Evolutionary conservation across 1,140 invertebrate genomes (phyloP).

Genomic region (Delia radicum): DNA sequence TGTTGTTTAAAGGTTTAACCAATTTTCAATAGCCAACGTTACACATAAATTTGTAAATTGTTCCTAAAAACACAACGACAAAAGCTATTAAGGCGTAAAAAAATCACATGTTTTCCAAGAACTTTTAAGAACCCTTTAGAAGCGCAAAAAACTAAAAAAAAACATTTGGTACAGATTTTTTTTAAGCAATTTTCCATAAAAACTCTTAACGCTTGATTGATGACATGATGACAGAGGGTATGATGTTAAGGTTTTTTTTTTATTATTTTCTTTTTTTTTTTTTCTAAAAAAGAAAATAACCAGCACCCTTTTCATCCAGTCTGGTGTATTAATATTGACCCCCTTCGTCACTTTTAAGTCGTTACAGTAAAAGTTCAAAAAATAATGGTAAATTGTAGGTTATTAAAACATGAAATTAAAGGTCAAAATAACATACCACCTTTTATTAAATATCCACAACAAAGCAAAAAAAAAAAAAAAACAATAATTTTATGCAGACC

Average conservation of each 20-base stretch:
- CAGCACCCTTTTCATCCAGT: neutral
- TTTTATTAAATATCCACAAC: neutral
- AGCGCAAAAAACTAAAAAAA: neutral
- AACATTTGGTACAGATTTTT: neutral
- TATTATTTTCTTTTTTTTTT: neutral
- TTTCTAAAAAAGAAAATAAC: neutral
- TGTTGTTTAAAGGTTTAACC: neutral
- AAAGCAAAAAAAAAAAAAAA: neutral
- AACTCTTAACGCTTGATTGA: conserved; percentile 16
- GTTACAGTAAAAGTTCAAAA: neutral
- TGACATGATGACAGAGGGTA: neutral
- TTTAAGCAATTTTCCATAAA: neutral
- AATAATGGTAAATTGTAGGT: conserved; percentile 14
- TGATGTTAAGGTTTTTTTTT: neutral
- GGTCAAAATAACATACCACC: conserved; percentile 17
- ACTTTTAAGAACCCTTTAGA: neutral
- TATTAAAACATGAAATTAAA: conserved; percentile 24
- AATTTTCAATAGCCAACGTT: neutral
- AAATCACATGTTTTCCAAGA: neutral
- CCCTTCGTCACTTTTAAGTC: neutral
- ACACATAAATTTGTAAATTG: neutral
- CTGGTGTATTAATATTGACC: neutral
- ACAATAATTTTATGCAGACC: neutral
- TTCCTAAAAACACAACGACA: neutral
- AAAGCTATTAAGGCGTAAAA: conserved; percentile 1